Evolutionary conservation across 2,113 vertebrate species (phyloP), one percentile per base, ranked within the genome.

Genomic region (Eupsittula cactorum): DNA sequence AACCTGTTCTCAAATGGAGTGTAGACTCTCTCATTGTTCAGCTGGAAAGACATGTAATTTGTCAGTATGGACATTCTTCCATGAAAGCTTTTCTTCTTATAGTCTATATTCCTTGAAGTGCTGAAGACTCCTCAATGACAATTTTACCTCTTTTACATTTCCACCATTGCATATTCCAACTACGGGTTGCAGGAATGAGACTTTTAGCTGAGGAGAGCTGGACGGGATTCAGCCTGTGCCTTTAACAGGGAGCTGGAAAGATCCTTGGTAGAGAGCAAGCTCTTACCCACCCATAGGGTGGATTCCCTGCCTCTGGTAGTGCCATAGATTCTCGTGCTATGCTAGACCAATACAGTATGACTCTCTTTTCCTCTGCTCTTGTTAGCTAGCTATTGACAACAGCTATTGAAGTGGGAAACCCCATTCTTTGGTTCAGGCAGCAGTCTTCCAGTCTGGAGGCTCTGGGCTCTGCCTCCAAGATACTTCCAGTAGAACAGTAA

Each of bases 1-100:
- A 71, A 14, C 3, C 79, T 90, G 31, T 98, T 90, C 71, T 97
- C 79, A 81, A 98, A 65, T 7, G 99, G 99, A 3, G 98, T 98
- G 71, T 94, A 95, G 67, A 98, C 97, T 71, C 93, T 95, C 53
- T 96, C 86, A 11, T 74, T 76, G 86, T 97, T 94, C 77, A 97
- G 0, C 98, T 98, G 85, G 33, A 82, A 21, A 70, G 65, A 94
- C 7, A 57, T 19, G 13, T 16, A 4, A n/a, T 52, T 82, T 68
- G 23, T 96, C 68, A 96, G 80, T 62, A 63, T 19, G 46, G 31
- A 53, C 19, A 73, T 60, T 84, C 35, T 65, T 78, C 44, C 23
- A 35, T 52, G 25, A 82, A 96, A 84, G 10, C 6, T 84, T 92
- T 93, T 55, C 68, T 81, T 53, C 37, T 89, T 23, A 62, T 11